These are phyloP conservation scores for Trichogramma evanescens DNA, from an alignment of 2,888 invertebrate genomes.

Conservation along the genomic window DNA sequence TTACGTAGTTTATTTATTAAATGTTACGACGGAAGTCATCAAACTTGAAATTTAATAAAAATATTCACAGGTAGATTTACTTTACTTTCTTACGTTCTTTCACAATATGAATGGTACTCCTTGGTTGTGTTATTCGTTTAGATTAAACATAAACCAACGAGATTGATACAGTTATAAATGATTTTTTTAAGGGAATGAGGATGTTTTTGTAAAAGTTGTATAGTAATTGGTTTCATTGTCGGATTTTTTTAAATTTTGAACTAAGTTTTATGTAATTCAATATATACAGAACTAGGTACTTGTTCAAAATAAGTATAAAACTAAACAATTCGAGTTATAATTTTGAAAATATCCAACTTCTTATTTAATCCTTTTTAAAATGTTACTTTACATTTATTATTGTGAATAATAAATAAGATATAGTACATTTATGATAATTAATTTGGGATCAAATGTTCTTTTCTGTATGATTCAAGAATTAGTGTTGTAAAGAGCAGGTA, in stretches of 20 bases:
- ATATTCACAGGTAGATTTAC: conserved; percentile 48
- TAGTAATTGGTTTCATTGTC: not conserved
- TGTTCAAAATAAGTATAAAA: conserved; percentile 16
- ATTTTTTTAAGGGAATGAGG: conserved; percentile 19
- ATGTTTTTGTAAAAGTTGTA: conserved; percentile 14
- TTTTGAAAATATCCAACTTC: not conserved
- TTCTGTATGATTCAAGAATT: conserved; percentile 3
- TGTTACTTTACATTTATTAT: too few species aligned
- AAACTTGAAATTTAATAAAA: conserved; percentile 49
- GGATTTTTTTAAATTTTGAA: conserved; percentile 12
- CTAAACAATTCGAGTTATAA: not conserved
- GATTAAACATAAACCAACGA: conserved; percentile 16
- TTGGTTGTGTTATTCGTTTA: conserved; percentile 21
- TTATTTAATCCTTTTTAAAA: not conserved
- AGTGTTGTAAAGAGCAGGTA: not conserved
- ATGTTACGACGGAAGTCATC: conserved; percentile 47
- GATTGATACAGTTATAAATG: conserved; percentile 18
- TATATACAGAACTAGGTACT: conserved; percentile 21
- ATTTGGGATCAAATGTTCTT: not conserved
- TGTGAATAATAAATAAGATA: not conserved
- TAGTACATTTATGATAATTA: conserved; percentile 12
- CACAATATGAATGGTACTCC: conserved; percentile 24
- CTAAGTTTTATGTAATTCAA: conserved; percentile 19
- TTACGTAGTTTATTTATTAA: conserved; percentile 48
- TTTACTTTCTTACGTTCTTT: conserved; percentile 30